A percentile compares a stretch with the other conserved stretches of the same genome.
Evolutionary conservation across 2,113 vertebrate species (phyloP).

Genomic region (Pygoscelis adeliae): DNA sequence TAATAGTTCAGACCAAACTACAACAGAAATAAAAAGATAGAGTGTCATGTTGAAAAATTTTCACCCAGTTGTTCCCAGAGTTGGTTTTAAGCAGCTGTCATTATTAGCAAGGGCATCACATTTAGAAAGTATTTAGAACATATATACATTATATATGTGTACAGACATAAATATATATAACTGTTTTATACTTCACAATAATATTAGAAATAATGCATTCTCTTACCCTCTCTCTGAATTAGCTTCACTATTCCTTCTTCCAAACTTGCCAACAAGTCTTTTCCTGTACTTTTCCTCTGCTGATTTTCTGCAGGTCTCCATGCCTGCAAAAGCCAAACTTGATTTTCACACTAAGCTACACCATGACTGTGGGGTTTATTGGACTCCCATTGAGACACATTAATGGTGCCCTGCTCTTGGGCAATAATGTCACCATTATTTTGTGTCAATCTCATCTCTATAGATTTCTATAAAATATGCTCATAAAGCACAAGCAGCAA

Average conservation of each 20-base stretch:
- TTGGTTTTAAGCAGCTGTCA: background rate
- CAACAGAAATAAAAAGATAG: background rate
- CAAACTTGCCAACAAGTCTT: background rate
- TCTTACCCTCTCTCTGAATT: background rate
- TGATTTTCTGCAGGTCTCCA: background rate
- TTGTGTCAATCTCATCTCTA: background rate
- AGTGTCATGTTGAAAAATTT: background rate
- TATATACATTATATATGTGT: background rate
- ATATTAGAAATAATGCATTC: background rate
- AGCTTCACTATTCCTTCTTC: background rate
- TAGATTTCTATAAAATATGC: constrained; percentile 7
- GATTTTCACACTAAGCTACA: background rate
- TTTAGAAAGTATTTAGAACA: background rate
- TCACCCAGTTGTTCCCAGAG: background rate
- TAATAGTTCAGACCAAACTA: background rate
- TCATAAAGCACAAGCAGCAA: background rate
- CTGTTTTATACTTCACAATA: background rate
- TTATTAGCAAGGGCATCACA: background rate
- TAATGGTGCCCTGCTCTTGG: background rate
- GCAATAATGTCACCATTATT: background rate
- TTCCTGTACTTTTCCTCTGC: background rate
- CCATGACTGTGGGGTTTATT: background rate
- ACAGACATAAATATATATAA: background rate
- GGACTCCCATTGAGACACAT: background rate
- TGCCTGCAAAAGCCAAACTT: background rate